These are phyloP conservation scores for Blomia tropicalis DNA, from an alignment of 2,888 invertebrate genomes.

Conservation along the genomic window DNA sequence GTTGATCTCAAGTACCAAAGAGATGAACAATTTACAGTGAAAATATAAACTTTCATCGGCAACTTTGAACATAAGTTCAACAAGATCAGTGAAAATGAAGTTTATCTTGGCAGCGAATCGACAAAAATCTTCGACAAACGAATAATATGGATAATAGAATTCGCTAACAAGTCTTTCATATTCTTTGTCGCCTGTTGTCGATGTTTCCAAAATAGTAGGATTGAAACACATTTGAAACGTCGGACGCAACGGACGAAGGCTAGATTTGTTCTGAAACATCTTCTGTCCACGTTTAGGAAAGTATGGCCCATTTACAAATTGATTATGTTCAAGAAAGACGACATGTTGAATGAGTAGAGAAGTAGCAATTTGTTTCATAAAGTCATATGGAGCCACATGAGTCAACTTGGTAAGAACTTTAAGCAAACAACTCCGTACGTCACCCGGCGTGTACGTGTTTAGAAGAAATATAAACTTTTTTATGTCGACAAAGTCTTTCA, in stretches of 20 bases:
- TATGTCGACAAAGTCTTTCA: constrained; percentile 73
- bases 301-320: constrained; percentile 55
- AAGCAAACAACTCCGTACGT: constrained; percentile 50
- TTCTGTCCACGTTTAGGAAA: constrained; percentile 53
- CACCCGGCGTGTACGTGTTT: constrained; percentile 71
- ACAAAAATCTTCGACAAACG: constrained; percentile 67
- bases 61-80: constrained; percentile 54
- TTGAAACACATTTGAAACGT: constrained; percentile 73
- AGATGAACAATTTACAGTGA: constrained; percentile 71
- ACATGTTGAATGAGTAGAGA: constrained; percentile 67
- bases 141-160: constrained; percentile 73
- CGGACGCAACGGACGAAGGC: constrained; percentile 55
- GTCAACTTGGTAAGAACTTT: constrained; percentile 41
- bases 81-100: constrained; percentile 65
- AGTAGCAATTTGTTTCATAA: constrained; percentile 64
- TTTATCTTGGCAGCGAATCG: constrained; percentile 74
- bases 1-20: constrained; percentile 77
- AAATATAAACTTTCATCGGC: constrained; percentile 76
- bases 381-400: constrained; percentile 61
- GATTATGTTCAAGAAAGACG: constrained; percentile 50
- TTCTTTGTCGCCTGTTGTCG: constrained; percentile 50
- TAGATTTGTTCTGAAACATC: constrained; percentile 44
- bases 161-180: constrained; percentile 58
- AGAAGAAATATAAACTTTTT: constrained; percentile 66
- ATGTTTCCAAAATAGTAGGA: constrained; percentile 37